Conservation (phyloP, 2,797 vertebrate species). For the Platalea minor region DNA sequence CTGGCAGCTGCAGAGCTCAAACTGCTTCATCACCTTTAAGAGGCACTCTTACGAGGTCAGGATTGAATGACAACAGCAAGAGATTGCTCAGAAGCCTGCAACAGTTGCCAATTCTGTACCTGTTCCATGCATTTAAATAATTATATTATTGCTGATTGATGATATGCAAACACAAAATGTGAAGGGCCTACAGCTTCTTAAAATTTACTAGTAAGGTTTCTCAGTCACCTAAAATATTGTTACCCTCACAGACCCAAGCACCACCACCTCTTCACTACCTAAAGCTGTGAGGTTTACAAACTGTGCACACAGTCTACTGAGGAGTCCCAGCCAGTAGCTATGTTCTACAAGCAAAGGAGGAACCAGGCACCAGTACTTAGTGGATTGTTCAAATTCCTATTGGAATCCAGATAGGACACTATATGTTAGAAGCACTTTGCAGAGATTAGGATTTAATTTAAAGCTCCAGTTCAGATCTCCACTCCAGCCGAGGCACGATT, state of each 20-base stretch:
- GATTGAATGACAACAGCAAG: not conserved
- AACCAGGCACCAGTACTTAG: not conserved
- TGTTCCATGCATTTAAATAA: not conserved
- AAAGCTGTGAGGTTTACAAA: not conserved
- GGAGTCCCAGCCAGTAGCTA: not conserved
- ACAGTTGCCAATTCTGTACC: not conserved
- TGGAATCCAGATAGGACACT: not conserved
- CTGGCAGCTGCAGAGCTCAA: constrained; percentile 15
- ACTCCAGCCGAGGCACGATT: not conserved
- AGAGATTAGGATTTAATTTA: not conserved
- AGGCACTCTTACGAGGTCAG: not conserved
- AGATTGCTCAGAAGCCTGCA: not conserved
- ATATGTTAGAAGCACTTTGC: not conserved
- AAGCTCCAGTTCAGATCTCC: not conserved
- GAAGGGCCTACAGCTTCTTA: not conserved
- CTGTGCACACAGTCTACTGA: not conserved
- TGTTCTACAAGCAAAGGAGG: not conserved
- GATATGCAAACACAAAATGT: not conserved
- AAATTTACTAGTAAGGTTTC: not conserved
- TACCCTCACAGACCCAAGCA: not conserved
- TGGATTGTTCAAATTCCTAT: not conserved
- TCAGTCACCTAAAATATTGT: not conserved
- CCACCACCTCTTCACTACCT: not conserved
- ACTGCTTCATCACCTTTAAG: constrained; percentile 10
- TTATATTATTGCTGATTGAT: not conserved